Conservation (phyloP, 2,797 vertebrate genomes). For the Octomys mimax region DNA sequence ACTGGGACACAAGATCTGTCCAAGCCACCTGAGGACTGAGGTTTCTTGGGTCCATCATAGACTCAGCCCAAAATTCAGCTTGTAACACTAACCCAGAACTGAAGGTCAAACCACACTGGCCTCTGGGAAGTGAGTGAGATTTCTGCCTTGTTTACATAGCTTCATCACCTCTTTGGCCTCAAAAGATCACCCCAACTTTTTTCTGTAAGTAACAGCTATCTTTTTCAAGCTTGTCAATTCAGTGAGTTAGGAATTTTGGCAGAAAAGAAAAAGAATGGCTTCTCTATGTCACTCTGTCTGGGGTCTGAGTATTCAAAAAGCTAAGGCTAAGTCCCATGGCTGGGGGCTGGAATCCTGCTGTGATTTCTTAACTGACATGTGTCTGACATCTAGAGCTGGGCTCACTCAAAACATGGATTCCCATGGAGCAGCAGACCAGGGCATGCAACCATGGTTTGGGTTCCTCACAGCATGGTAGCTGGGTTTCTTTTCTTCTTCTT, state of each 20-base stretch:
- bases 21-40: not conserved
- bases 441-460: too few species aligned
- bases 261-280: not conserved
- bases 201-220: not conserved
- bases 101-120: not conserved
- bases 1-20: not conserved
- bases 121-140: not conserved
- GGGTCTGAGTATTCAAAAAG: not conserved
- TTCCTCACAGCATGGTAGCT: not conserved
- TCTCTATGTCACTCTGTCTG: not conserved
- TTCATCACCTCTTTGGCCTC: not conserved
- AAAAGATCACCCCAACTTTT: not conserved
- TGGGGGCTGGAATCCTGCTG: not conserved
- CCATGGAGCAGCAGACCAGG: not conserved
- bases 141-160: not conserved
- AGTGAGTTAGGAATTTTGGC: not conserved
- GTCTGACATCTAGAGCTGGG: not conserved
- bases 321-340: not conserved
- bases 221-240: not conserved
- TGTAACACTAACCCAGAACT: not conserved
- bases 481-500: not conserved
- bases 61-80: conserved; percentile 8
- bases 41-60: not conserved
- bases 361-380: not conserved
- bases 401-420: not conserved